A percentile compares a stretch with the other conserved stretches of the same genome.
Conservation (phyloP, 1,140 invertebrate species). For the Neodiprion fabricii region DNA sequence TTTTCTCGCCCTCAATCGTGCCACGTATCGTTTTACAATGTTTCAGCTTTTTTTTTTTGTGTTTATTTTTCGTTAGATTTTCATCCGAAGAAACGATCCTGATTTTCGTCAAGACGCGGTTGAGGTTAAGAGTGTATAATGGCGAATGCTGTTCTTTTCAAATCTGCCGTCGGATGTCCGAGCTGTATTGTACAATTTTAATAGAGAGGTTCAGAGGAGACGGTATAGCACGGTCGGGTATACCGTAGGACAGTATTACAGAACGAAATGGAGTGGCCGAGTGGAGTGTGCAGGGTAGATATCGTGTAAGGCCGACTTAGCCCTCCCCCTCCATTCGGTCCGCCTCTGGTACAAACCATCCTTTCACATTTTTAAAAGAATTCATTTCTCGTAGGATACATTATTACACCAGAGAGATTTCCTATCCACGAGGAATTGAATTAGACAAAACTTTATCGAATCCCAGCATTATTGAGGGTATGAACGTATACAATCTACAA, state of each 20-base stretch:
- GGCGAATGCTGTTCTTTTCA: slow-evolving; percentile 4
- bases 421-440: not conserved
- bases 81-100: too few relatives aligned
- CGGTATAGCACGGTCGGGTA: not conserved
- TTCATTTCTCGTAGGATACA: slow-evolving; percentile 15
- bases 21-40: too few relatives aligned
- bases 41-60: slow-evolving; percentile 3
- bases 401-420: slow-evolving; percentile 14
- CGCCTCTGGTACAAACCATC: slow-evolving; percentile 12
- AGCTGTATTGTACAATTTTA: slow-evolving; percentile 51
- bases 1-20: too few relatives aligned
- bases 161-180: slow-evolving; percentile 21
- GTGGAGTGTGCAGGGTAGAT: slow-evolving; percentile 52
- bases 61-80: not conserved
- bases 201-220: slow-evolving; percentile 37
- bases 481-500: too few relatives aligned
- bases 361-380: slow-evolving; percentile 24
- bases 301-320: slow-evolving; percentile 58
- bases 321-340: slow-evolving; percentile 26
- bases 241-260: slow-evolving; percentile 34
- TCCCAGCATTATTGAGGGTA: too few relatives aligned
- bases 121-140: slow-evolving; percentile 9
- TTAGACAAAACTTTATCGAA: not conserved
- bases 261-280: slow-evolving; percentile 45
- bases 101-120: too few relatives aligned